Conservation (phyloP, 2,113 vertebrate species). For the Apus apus region DNA sequence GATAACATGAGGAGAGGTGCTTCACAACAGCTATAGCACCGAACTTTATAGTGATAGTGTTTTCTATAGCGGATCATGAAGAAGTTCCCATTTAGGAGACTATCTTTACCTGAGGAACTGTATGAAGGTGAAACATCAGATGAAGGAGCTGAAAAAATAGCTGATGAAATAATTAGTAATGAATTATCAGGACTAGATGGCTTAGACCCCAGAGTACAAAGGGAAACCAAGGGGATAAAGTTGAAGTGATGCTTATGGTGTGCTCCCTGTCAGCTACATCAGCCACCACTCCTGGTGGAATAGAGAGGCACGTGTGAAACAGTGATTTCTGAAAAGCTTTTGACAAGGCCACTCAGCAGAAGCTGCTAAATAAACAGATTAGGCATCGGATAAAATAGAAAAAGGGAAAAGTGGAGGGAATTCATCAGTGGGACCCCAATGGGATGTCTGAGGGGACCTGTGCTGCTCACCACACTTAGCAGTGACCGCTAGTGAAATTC, state of each 20-base stretch:
- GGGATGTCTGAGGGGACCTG: neutral
- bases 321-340: neutral
- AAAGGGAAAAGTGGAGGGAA: neutral
- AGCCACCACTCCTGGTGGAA: neutral
- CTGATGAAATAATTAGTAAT: neutral
- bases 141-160: neutral
- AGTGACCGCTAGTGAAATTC: neutral
- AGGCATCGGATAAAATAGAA: neutral
- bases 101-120: neutral
- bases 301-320: neutral
- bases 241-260: neutral
- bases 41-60: rapidly evolving
- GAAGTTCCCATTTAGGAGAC: neutral
- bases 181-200: neutral
- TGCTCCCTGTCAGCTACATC: neutral
- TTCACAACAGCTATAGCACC: neutral
- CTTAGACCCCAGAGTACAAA: neutral
- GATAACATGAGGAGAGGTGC: neutral
- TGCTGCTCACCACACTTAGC: neutral
- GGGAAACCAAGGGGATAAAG: neutral
- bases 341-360: neutral
- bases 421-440: neutral
- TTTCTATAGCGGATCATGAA: neutral
- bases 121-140: neutral
- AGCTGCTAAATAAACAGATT: neutral